phyloP scores from a whole-genome alignment of 1,140 invertebrate species.

The Pachyrhynchus sulphureomaculatus region DNA sequence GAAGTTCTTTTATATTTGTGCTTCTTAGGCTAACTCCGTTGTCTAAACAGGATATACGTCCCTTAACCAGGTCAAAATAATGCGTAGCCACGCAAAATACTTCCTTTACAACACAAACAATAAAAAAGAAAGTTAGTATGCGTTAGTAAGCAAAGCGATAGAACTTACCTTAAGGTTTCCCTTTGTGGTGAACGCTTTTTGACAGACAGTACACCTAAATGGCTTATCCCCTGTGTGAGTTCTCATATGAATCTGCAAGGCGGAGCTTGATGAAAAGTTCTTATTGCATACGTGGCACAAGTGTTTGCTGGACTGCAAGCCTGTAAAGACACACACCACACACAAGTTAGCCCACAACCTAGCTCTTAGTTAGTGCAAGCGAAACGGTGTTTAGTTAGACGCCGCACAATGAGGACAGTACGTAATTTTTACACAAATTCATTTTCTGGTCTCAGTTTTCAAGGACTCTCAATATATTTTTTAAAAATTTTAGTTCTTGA shows the following conservation, averaged over 20 bases:
- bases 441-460: no score
- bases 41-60: no score
- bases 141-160: constrained; percentile 41
- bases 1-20: no score
- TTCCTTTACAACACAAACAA: constrained; percentile 1
- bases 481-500: no score
- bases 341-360: constrained; percentile 51
- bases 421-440: no score
- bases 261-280: constrained; percentile 95
- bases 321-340: constrained; percentile 52
- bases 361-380: constrained; percentile 49
- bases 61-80: no score
- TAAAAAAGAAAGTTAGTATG: constrained; percentile 14
- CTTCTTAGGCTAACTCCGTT: no score
- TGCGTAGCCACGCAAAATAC: no score
- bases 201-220: constrained; percentile 92
- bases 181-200: constrained; percentile 96
- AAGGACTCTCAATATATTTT: neutral
- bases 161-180: constrained; percentile 92
- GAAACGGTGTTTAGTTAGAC: constrained; percentile 38
- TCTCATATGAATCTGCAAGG: constrained; percentile 96
- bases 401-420: no score
- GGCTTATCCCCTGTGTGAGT: constrained; percentile 98
- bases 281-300: constrained; percentile 96
- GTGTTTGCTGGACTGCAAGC: constrained; percentile 72